phyloP scores from a whole-genome alignment of 2,888 invertebrate genomes.

The Minunthozetes semirufus region DNA sequence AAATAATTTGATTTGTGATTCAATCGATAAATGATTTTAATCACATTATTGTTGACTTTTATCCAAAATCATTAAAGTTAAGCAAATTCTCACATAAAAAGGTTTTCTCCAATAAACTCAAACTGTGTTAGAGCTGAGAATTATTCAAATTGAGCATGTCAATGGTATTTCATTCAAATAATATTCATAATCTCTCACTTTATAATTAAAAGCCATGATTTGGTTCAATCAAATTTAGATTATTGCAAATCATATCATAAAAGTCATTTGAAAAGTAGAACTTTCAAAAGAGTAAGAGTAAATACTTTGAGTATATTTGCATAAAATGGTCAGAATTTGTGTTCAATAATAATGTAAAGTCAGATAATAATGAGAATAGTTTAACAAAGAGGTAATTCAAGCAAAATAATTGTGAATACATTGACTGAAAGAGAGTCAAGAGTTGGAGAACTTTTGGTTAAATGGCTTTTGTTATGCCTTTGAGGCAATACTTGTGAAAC shows the following conservation, averaged over 20 bases:
- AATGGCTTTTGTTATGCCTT: background rate
- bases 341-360: background rate
- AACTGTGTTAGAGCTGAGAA: too few species aligned
- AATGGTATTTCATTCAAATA: too few species aligned
- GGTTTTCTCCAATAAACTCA: too few species aligned
- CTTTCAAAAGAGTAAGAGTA: background rate
- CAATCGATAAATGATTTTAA: too few species aligned
- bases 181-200: too few species aligned
- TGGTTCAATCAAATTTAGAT: too few species aligned
- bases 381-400: constrained; percentile 3
- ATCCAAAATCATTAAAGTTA: too few species aligned
- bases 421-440: background rate
- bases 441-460: background rate
- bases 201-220: too few species aligned
- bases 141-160: too few species aligned
- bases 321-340: constrained; percentile 18
- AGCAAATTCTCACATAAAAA: too few species aligned
- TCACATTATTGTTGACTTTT: too few species aligned
- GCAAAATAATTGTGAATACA: background rate
- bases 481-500: background rate
- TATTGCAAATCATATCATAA: background rate
- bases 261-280: background rate
- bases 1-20: too few species aligned
- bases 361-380: background rate
- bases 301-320: background rate